Evolutionary conservation across 2,113 vertebrate genomes (phyloP), one percentile per base, ranked within the genome.

Genomic region (Dromas ardeola): DNA sequence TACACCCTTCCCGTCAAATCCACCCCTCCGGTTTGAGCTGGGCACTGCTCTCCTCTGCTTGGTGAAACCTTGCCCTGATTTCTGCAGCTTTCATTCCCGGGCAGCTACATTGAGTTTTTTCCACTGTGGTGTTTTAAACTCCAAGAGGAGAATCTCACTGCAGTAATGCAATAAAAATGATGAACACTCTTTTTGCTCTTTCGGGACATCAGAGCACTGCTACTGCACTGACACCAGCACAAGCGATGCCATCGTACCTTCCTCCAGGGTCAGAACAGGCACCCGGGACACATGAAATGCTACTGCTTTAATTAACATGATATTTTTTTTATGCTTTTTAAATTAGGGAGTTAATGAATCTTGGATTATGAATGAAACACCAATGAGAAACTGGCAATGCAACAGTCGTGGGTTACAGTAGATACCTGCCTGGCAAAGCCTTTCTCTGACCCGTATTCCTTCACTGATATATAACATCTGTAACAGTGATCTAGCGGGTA

Each of bases 401-500:
- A 63, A 8, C 29, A 40, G 55, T 8, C 49, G 11, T 2, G 27
- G 8, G 20, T 40, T 25, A 42, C 42, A 21, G 42, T 2, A 42
- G 58, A 30, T 29, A 22, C 43, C 38, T 59, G 61, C 45, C 38
- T 20, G 34, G 62, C 15, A 26, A 34, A 59, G 71, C 27, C 69
- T 10, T 23, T 22, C 11, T 14, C 70, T 8, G 45, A n/a, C 61
- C 49, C 70, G 3, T 8, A 3, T 10, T 18, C 58, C 38, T 34
- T 38, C 27, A 34, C 21, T 23, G 5, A 29, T 6, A 38, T 5
- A 4, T 5, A 32, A 6, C 10, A 3, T 1, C 9, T 3, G 6
- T 13, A 12, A 30, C 36, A 9, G 15, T 4, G 10, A 59, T 9
- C 11, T 9, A 10, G 5, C 34, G 40, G 55, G 38, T 8, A 6